Evolutionary conservation across 1,140 invertebrate genomes (phyloP).

Genomic region (Drosophila hydei): DNA sequence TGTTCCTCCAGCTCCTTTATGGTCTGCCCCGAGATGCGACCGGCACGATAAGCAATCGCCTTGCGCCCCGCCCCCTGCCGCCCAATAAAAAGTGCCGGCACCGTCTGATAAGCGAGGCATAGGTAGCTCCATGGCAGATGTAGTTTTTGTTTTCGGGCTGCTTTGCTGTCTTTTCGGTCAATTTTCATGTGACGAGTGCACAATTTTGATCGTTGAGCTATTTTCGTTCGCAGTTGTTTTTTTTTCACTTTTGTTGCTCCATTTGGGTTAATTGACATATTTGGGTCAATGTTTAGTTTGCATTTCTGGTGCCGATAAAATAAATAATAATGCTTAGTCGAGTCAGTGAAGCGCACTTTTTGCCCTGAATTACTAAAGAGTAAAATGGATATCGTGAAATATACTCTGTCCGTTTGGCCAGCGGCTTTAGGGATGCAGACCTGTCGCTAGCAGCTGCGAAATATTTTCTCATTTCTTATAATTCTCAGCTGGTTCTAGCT

Average conservation of each 20-base stretch:
- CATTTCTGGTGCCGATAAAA: slow-evolving; percentile 51
- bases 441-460: too few species aligned
- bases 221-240: slow-evolving; percentile 15
- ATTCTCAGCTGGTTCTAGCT: neutral
- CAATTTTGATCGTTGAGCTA: slow-evolving; percentile 51
- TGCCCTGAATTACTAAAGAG: neutral
- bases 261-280: slow-evolving; percentile 73
- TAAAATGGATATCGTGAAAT: neutral
- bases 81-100: slow-evolving; percentile 20
- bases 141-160: neutral
- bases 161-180: slow-evolving; percentile 34
- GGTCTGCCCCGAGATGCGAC: slow-evolving; percentile 60
- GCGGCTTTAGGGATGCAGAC: too few species aligned
- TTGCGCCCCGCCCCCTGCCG: neutral
- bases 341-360: slow-evolving; percentile 24
- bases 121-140: slow-evolving; percentile 1
- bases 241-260: slow-evolving; percentile 37
- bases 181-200: slow-evolving; percentile 47
- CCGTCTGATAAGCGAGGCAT: slow-evolving; percentile 42
- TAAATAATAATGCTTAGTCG: slow-evolving; percentile 39
- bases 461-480: neutral
- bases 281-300: slow-evolving; percentile 75
- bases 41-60: slow-evolving; percentile 36
- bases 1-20: slow-evolving; percentile 27
- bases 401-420: too few species aligned